These are phyloP conservation scores for Melospiza melodia DNA, from an alignment of 2,113 vertebrate genomes.

Conservation along the genomic window DNA sequence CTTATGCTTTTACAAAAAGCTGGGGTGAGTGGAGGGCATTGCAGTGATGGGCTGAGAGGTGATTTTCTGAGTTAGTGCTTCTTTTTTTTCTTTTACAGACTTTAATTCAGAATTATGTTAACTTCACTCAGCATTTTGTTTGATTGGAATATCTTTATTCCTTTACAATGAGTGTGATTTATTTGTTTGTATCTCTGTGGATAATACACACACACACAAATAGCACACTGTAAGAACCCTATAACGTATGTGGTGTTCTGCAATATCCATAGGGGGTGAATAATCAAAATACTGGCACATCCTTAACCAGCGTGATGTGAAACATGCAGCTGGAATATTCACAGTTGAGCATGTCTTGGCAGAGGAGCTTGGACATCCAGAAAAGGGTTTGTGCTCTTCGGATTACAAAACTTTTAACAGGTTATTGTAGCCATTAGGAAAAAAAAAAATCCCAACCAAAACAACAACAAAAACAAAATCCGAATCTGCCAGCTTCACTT, in stretches of 20 bases:
- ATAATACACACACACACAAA: background rate
- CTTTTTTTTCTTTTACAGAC: background rate
- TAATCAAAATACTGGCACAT: constrained; percentile 50
- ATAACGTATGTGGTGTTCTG: background rate
- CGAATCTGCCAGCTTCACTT: background rate
- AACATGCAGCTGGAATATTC: constrained; percentile 57
- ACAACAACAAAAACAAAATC: background rate
- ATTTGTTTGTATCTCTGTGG: background rate
- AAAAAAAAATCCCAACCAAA: background rate
- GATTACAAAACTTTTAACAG: constrained; percentile 45
- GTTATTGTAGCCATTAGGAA: constrained; percentile 17
- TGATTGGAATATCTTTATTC: background rate
- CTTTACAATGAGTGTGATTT: background rate
- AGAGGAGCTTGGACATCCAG: background rate
- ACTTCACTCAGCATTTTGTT: background rate
- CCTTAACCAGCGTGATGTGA: constrained; percentile 19
- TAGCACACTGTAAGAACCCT: background rate
- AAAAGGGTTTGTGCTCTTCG: constrained; percentile 24
- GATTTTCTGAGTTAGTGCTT: background rate
- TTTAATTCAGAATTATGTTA: background rate
- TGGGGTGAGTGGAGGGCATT: background rate
- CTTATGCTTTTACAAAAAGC: background rate
- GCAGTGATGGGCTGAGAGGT: background rate
- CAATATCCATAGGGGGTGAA: constrained; percentile 29
- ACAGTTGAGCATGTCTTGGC: constrained; percentile 30